Evolutionary conservation across 2,888 invertebrate genomes (phyloP).

Genomic region (Plebejus argus): DNA sequence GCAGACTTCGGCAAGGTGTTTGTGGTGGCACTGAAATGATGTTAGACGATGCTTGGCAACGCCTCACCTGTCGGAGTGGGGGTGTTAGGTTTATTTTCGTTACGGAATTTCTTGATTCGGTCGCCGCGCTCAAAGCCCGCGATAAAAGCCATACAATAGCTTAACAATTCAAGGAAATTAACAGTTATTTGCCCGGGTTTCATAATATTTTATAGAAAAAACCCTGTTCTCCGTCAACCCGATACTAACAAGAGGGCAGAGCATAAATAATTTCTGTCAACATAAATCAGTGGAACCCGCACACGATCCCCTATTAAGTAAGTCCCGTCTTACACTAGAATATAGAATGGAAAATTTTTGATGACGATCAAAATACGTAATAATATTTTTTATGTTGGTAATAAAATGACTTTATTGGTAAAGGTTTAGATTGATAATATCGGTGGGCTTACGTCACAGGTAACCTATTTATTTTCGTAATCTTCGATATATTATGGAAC

Average conservation of each 20-base stretch:
- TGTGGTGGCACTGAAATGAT: no score
- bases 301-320: slow-evolving; percentile 27
- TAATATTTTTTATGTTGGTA: slow-evolving; percentile 28
- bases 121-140: no score
- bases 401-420: slow-evolving; percentile 18
- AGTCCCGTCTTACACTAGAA: slow-evolving; percentile 23
- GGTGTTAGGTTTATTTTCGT: no score
- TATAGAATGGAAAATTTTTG: slow-evolving; percentile 25
- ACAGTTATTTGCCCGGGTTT: not conserved
- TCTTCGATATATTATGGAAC: slow-evolving; percentile 6
- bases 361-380: slow-evolving; percentile 22
- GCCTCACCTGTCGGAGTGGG: no score
- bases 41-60: no score
- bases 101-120: no score
- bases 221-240: not conserved
- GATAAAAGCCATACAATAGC: no score
- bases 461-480: not conserved
- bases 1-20: no score
- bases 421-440: not conserved
- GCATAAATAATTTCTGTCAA: slow-evolving; percentile 29
- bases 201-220: not conserved
- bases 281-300: slow-evolving; percentile 16
- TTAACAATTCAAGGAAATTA: not conserved
- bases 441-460: not conserved
- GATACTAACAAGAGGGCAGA: slow-evolving; percentile 22